phyloP scores from a whole-genome alignment of 2,113 vertebrate genomes.

The Pelecanoides urinatrix region DNA sequence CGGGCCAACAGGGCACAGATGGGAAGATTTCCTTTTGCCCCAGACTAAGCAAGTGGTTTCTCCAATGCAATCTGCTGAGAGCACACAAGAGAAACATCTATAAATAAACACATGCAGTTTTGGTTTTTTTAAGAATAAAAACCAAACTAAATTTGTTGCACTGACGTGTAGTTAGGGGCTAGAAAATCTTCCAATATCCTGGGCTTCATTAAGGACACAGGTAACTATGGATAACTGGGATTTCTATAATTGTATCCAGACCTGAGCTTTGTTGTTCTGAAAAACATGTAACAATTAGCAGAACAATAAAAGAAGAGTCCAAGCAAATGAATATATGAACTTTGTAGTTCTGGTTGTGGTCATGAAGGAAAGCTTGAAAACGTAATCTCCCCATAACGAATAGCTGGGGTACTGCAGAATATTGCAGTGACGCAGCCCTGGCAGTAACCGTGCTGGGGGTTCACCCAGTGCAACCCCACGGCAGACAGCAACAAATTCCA shows the following conservation, averaged over 20 bases:
- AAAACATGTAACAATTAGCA: neutral
- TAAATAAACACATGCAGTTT: neutral
- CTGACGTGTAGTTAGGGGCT: neutral
- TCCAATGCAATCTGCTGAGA: neutral
- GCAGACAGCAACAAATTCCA: neutral
- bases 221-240: neutral
- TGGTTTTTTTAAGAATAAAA: neutral
- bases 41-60: neutral
- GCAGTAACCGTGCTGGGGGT: neutral
- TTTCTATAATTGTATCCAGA: neutral
- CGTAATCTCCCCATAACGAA: accelerated
- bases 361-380: neutral
- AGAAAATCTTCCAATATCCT: neutral
- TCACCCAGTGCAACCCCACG: accelerated
- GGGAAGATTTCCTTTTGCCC: neutral
- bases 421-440: neutral
- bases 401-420: neutral
- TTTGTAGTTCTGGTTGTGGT: neutral
- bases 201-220: neutral
- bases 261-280: neutral
- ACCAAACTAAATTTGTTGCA: neutral
- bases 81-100: neutral
- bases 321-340: neutral
- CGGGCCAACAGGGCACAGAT: neutral
- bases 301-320: neutral